phyloP scores from a whole-genome alignment of 2,888 invertebrate species.

The Epiblema foenella region DNA sequence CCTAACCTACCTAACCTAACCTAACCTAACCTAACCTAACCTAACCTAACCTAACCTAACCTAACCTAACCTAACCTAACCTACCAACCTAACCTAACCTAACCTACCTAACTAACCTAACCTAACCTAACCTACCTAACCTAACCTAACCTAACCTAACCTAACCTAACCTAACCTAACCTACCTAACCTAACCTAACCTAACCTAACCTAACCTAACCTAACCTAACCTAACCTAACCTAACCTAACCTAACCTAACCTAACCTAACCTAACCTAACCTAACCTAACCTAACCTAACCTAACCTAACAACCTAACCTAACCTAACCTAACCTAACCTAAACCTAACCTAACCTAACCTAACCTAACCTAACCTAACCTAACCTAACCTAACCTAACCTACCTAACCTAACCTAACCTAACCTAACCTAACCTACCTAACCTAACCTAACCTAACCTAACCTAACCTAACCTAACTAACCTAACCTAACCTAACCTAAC shows the following conservation, averaged over 20 bases:
- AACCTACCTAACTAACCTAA: constrained; percentile 46
- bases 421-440: constrained; percentile 41
- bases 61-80: constrained; percentile 46
- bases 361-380: constrained; percentile 44
- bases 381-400: constrained; percentile 43
- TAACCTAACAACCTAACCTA: too few relatives aligned
- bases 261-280: constrained; percentile 45
- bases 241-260: constrained; percentile 49
- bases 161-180: constrained; percentile 45
- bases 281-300: constrained; percentile 32
- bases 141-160: constrained; percentile 45
- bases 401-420: constrained; percentile 42
- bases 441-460: constrained; percentile 47
- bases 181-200: constrained; percentile 46
- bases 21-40: constrained; percentile 46
- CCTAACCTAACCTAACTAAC: constrained; percentile 22
- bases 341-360: constrained; percentile 42
- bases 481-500: constrained; percentile 38
- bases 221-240: constrained; percentile 46
- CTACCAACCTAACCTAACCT: too few relatives aligned
- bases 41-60: constrained; percentile 46
- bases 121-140: constrained; percentile 45
- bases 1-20: constrained; percentile 48
- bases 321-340: constrained; percentile 37
- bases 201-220: constrained; percentile 45